Evolutionary conservation across 2,113 vertebrate genomes (phyloP).

Genomic region (Narcine bancroftii): DNA sequence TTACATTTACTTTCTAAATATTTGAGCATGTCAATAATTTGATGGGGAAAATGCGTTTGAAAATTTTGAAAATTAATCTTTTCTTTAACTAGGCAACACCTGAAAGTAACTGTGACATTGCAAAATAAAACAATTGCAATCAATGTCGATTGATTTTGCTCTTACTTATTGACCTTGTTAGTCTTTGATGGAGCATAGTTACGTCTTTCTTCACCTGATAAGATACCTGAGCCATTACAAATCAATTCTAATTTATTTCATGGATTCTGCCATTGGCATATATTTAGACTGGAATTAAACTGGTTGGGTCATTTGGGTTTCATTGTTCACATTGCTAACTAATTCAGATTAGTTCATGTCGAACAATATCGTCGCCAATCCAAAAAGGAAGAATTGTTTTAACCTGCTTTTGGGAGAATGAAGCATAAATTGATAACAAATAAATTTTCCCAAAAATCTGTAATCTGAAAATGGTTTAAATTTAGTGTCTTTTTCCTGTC

Average conservation of each 20-base stretch:
- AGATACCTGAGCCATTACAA: constrained; percentile 94
- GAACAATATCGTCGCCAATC: background rate
- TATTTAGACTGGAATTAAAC: constrained; percentile 49
- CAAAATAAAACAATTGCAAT: constrained; percentile 98
- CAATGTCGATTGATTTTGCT: constrained; percentile 99
- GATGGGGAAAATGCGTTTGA: background rate
- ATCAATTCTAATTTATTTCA: constrained; percentile 98
- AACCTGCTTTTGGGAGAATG: background rate
- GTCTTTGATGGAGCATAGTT: constrained; percentile 82
- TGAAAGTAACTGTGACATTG: constrained; percentile 63
- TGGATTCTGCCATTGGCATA: constrained; percentile 60
- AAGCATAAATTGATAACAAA: background rate
- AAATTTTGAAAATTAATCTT: background rate
- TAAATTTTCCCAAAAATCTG: background rate
- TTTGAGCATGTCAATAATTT: background rate
- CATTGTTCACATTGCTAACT: background rate
- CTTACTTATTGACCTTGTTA: constrained; percentile 87
- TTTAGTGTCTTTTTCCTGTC: background rate
- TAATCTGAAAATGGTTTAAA: background rate
- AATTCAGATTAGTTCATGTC: background rate
- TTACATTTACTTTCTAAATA: background rate
- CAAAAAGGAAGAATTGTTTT: background rate
- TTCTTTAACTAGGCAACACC: background rate
- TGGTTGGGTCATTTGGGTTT: constrained; percentile 3
- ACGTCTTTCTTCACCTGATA: constrained; percentile 94